Evolutionary conservation across 2,888 invertebrate species (phyloP).

Genomic region (Amblyjoppa fuscipennis): DNA sequence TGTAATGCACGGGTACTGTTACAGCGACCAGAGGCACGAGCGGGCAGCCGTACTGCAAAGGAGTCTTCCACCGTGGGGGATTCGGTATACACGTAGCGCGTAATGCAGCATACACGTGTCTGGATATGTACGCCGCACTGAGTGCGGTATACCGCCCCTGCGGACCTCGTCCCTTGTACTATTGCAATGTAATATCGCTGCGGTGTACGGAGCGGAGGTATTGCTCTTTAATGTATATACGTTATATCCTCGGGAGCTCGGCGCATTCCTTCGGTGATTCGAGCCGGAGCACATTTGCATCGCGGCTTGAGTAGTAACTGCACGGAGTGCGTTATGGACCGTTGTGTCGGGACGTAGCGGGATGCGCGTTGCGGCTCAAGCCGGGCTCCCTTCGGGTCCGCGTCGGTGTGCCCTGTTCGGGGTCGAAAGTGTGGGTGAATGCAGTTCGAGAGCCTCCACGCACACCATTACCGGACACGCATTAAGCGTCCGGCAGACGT

Average conservation of each 20-base stretch:
- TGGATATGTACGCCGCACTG: slow-evolving; percentile 41
- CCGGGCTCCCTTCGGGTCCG: slow-evolving; percentile 27
- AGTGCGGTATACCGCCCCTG: slow-evolving; percentile 43
- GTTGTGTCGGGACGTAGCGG: slow-evolving; percentile 27
- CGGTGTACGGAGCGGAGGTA: slow-evolving; percentile 51
- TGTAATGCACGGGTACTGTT: background rate
- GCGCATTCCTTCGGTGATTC: slow-evolving; percentile 61
- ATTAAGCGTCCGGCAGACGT: slow-evolving; percentile 59
- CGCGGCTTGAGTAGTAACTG: slow-evolving; percentile 42
- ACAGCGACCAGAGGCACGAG: background rate
- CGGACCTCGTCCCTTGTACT: slow-evolving; percentile 2
- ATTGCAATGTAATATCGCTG: slow-evolving; percentile 52
- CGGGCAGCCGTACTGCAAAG: background rate
- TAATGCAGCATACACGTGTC: slow-evolving; percentile 34
- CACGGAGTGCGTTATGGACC: slow-evolving; percentile 56
- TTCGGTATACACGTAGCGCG: slow-evolving; percentile 33
- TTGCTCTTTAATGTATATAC: slow-evolving; percentile 27
- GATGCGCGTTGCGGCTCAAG: slow-evolving; percentile 24
- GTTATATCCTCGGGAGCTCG: slow-evolving; percentile 33
- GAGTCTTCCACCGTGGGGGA: background rate
- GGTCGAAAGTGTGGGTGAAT: slow-evolving; percentile 7
- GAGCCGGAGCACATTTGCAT: slow-evolving; percentile 62
- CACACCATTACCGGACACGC: slow-evolving; percentile 48
- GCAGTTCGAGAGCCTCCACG: slow-evolving; percentile 14
- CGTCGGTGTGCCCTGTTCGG: slow-evolving; percentile 1